A percentile compares a stretch with the other conserved stretches of the same genome.
Conservation (phyloP, 2,888 invertebrate species). For the Clitarchus hookeri region DNA sequence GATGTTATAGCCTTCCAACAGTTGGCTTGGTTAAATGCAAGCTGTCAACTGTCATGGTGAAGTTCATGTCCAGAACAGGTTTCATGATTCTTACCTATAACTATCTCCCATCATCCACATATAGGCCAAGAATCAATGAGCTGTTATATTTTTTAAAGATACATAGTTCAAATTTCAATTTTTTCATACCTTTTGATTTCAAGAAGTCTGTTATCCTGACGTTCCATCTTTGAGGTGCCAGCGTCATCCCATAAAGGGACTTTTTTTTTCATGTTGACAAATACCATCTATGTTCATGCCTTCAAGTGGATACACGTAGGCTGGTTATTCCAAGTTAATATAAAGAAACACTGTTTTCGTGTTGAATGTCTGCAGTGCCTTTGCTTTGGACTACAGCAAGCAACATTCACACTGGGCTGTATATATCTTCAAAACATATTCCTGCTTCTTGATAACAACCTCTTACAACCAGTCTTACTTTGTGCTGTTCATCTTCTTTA, state of each 20-base stretch:
- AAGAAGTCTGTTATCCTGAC: background rate
- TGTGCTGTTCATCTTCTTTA: background rate
- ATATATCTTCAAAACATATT: background rate
- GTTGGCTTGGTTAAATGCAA: too few relatives aligned
- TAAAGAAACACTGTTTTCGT: too few relatives aligned
- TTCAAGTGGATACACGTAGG: too few relatives aligned
- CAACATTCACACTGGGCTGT: background rate
- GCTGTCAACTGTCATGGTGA: too few relatives aligned
- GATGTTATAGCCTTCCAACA: too few relatives aligned
- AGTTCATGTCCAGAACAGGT: too few relatives aligned
- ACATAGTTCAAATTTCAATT: background rate
- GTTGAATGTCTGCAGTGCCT: too few relatives aligned
- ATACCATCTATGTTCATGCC: too few relatives aligned
- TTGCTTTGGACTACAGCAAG: too few relatives aligned
- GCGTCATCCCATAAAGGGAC: background rate
- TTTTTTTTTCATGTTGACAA: too few relatives aligned
- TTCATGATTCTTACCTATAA: background rate
- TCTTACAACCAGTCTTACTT: background rate
- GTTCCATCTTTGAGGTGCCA: background rate
- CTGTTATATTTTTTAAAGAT: background rate
- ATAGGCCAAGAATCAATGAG: background rate
- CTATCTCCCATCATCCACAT: constrained; percentile 7
- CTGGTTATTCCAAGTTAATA: too few relatives aligned
- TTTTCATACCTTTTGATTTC: background rate
- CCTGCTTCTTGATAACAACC: background rate